Percentiles rank a stretch among this genome's conserved stretches.
phyloP scores from a whole-genome alignment of 2,113 vertebrate genomes.

The Sialia sialis region DNA sequence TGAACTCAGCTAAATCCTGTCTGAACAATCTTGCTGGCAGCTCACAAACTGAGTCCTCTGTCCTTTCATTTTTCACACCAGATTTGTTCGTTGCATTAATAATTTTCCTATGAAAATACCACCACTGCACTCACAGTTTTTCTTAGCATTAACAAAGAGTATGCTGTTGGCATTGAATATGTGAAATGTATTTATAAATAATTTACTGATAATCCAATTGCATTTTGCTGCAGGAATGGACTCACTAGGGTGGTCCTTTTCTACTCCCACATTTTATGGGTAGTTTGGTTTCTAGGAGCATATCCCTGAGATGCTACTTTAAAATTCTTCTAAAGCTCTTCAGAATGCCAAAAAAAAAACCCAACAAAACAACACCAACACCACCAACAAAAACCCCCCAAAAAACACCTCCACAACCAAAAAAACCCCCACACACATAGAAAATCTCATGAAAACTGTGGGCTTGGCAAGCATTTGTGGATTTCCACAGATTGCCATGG shows the following conservation, averaged over 20 bases:
- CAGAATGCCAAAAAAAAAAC: not conserved
- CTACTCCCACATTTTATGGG: not conserved
- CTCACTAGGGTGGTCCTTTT: not conserved
- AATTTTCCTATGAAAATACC: not conserved
- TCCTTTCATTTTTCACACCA: not conserved
- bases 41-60: not conserved
- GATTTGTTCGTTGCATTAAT: not conserved
- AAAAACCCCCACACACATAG: no score
- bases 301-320: not conserved
- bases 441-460: not conserved
- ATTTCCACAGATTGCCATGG: not conserved
- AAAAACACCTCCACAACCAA: no score
- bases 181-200: not conserved
- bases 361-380: no score
- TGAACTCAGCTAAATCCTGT: not conserved
- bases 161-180: not conserved
- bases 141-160: not conserved
- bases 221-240: not conserved
- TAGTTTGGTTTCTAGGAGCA: not conserved
- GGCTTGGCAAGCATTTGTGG: not conserved
- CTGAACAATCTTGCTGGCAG: not conserved
- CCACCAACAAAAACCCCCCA: no score
- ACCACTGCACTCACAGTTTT: rapidly evolving
- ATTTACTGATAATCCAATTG: not conserved
- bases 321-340: not conserved